Percentiles rank a stretch among this genome's conserved stretches.
phyloP scores from a whole-genome alignment of 2,797 vertebrate genomes.

The Spatula clypeata region DNA sequence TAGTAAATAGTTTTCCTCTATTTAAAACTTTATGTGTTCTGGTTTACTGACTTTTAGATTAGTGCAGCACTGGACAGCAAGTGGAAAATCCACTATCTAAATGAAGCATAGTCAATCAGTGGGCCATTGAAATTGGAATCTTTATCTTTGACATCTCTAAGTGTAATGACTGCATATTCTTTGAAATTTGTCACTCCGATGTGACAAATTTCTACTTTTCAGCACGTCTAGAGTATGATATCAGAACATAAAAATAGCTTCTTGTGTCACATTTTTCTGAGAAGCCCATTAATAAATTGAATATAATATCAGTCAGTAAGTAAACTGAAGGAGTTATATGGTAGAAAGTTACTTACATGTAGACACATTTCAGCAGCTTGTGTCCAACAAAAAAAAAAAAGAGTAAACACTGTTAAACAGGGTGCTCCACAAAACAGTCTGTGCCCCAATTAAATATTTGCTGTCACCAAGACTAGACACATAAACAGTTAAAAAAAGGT shows the following conservation, averaged over 20 bases:
- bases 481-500: neutral
- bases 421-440: neutral
- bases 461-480: neutral
- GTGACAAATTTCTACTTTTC: conserved; percentile 34
- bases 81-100: conserved; percentile 74
- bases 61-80: conserved; percentile 54
- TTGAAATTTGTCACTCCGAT: conserved; percentile 56
- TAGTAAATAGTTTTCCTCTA: conserved; percentile 65
- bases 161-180: conserved; percentile 56
- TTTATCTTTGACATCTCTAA: conserved; percentile 65
- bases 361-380: conserved; percentile 8
- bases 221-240: conserved; percentile 47
- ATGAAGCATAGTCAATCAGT: conserved; percentile 65
- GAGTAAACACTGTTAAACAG: neutral
- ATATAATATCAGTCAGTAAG: neutral
- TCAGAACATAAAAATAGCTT: conserved; percentile 65
- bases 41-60: conserved; percentile 70
- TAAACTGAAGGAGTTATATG: neutral
- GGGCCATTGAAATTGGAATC: conserved; percentile 61
- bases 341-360: conserved; percentile 11
- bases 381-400: neutral
- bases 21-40: conserved; percentile 69
- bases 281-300: conserved; percentile 14
- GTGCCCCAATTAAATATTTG: neutral
- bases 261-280: conserved; percentile 46